Base-by-base conservation (phyloP, 2,113 vertebrate genomes). In the Chaetodon trifascialis region DNA sequence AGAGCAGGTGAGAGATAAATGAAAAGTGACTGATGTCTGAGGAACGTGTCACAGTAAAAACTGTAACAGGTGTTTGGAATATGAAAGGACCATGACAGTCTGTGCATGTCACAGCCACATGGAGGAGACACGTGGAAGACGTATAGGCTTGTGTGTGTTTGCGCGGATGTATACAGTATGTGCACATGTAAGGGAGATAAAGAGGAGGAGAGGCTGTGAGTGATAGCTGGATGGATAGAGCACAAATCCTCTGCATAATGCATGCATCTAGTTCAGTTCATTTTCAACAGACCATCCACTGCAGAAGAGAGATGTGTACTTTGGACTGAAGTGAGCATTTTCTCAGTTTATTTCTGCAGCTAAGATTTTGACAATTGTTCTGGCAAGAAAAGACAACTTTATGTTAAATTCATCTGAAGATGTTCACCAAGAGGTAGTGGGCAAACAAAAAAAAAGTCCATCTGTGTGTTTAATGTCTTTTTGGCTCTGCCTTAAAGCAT, bases 341-440 rank as follows among this genome's bases (percentile, higher is more conserved):
- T 74, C 36, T 86, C 58, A 36, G 55, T 88, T 86, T 82, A 77
- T 77, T 86, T 67, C 76, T 80, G 72, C 56, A 55, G 54, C 68
- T 71, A 30, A 71, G 79, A 70, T 46, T 68, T 73, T 46, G 36
- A 75, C 70, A 78, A 68, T 79, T 72, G 51, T 72, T 65, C 81
- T 49, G 51, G 70, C 82, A 74, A 71, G 15, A 72, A 54, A 47
- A 80, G 52, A 83, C 59, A 84, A 64, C 38, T 63, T 79, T 44
- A 64, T 40, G 46, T 67, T 77, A 65, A 83, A 86, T 67, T 68
- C 40, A 59, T 89, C 67, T 86, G 56, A 80, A 82, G 47, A 69
- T 83, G 40, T 82, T 87, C 80, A 70, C 65, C 60, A 47, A 75
- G 88, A 93, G 91, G 90, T 92, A 91, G 90, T 73, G 83, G 89